phyloP scores from a whole-genome alignment of 2,888 invertebrate species.

The Piscicola geometra region DNA sequence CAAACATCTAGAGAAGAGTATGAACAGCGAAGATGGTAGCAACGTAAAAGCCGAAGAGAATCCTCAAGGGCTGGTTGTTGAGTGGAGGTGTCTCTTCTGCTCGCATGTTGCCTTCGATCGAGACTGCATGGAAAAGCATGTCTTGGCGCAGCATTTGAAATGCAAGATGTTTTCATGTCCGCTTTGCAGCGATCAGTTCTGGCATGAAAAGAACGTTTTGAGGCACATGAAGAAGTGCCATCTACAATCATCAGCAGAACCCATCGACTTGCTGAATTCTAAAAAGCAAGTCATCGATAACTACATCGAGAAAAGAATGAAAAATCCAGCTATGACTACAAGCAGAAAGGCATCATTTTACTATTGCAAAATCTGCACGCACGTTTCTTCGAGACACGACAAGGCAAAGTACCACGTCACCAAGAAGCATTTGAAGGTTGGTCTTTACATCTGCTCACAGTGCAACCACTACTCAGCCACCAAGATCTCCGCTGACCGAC shows the following conservation, averaged over 20 bases:
- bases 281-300: slow-evolving; percentile 6
- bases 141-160: slow-evolving; percentile 37
- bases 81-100: slow-evolving; percentile 38
- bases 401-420: slow-evolving; percentile 38
- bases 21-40: too few relatives aligned
- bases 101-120: slow-evolving; percentile 20
- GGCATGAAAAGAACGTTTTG: slow-evolving; percentile 23
- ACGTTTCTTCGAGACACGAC: slow-evolving; percentile 34
- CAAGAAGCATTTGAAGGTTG: slow-evolving; percentile 39
- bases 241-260: not conserved
- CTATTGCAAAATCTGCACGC: slow-evolving; percentile 38
- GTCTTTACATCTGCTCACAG: slow-evolving; percentile 37
- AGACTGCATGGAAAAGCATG: slow-evolving; percentile 35
- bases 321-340: not conserved
- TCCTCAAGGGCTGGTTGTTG: too few relatives aligned
- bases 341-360: slow-evolving; percentile 27
- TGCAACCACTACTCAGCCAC: slow-evolving; percentile 36
- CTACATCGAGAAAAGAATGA: slow-evolving; percentile 26
- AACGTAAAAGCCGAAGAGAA: not conserved
- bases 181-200: slow-evolving; percentile 29
- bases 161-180: slow-evolving; percentile 37
- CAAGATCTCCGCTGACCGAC: slow-evolving; percentile 33
- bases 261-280: not conserved
- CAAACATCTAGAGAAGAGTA: too few relatives aligned
- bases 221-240: slow-evolving; percentile 22